Evolutionary conservation across 2,888 invertebrate species (phyloP), one percentile per base, ranked within the genome.

Genomic region (Adineta ricciae): DNA sequence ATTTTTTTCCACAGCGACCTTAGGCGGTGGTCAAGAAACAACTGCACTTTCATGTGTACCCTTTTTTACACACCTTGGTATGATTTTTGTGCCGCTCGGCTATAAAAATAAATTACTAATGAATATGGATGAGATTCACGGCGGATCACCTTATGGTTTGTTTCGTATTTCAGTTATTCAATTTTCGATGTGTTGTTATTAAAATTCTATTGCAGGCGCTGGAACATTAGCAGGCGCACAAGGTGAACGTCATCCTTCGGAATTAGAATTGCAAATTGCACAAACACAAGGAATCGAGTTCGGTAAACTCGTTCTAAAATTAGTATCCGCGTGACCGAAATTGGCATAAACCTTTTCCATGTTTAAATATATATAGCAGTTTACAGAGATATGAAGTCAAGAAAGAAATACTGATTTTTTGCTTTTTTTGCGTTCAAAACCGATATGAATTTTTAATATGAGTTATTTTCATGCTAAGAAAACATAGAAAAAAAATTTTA

Each of bases 51-150:
- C 84, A 73, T 83, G 83, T 64, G 78, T 86, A 49, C 78, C 86
- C 24, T 86, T 86, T 83, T 84, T 86, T 72, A 82, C 86, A 38
- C 86, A 86, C 41, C 36, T 73, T 16, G 86, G 84, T 16, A 84
- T 84, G 83, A 41, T 86, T 41, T 84, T 82, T 83, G 83, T 86
- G 21, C 38, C 83, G 41, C 32, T 85, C 14, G 85, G 85, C 9
- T 73, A 83, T 38, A 85, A 54, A 72, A 72, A 73, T 83, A 73
- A 73, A 85, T 83, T 38, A 36, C 41, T 85, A 41, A 16, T 32
- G 32, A 41, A 56, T 54, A 7, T 32, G 19, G 36, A 49, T 36
- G 78, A 46, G 21, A 38, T 83, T 1, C 49, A 64, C 36, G 85
- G 85, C 27, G 83, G 83, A 36, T 73, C 73, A n/a, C 8, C 83